Conservation (phyloP, 2,113 vertebrate species). For the Peucedramus taeniatus region DNA sequence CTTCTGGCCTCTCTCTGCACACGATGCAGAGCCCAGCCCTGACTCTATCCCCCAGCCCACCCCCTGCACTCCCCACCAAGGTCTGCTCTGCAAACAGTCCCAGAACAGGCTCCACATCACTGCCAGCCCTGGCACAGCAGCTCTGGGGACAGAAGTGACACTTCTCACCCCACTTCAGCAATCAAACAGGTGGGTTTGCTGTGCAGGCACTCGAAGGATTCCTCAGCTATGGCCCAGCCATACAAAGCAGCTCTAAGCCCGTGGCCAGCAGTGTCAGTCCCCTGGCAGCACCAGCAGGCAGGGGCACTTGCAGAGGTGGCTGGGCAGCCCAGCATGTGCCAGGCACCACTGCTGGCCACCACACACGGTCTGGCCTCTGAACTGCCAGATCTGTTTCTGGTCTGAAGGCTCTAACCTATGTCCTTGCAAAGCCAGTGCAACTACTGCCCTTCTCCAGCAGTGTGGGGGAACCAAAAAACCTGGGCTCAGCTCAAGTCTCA, state of each 20-base stretch:
- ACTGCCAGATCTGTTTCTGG: background rate
- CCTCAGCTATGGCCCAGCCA: background rate
- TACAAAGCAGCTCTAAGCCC: rapidly evolving
- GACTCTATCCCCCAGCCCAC: rapidly evolving
- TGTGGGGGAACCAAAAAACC: background rate
- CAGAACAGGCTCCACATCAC: background rate
- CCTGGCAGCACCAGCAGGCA: background rate
- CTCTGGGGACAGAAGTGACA: background rate
- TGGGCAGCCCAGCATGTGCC: background rate
- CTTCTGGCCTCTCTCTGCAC: background rate
- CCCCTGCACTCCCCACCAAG: background rate
- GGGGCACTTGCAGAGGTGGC: background rate
- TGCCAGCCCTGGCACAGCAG: background rate
- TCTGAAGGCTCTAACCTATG: background rate
- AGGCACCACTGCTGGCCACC: background rate
- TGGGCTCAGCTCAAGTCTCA: background rate
- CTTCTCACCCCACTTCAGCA: background rate
- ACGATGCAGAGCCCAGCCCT: background rate
- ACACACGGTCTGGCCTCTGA: background rate
- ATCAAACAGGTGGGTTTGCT: background rate
- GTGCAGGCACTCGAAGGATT: background rate
- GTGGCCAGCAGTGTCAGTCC: background rate
- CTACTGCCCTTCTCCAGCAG: background rate
- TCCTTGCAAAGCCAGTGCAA: background rate
- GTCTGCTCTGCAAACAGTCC: background rate